phyloP scores from a whole-genome alignment of 2,797 vertebrate species.

The Schizopygopsis malacanthus region DNA sequence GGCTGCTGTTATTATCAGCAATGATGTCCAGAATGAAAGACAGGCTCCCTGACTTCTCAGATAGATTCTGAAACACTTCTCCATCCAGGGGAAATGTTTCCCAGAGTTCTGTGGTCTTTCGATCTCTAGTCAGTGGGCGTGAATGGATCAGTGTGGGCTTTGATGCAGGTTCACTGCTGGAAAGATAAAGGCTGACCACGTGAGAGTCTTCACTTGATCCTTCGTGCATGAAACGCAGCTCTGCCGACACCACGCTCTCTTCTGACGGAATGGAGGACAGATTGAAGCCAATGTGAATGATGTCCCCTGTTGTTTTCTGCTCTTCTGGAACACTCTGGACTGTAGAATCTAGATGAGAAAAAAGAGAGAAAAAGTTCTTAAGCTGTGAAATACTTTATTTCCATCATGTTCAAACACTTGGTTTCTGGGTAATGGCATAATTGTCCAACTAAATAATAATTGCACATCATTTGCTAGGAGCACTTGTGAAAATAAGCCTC shows the following conservation, averaged over 20 bases:
- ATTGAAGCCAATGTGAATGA: conserved; percentile 79
- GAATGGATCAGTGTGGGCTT: conserved; percentile 75
- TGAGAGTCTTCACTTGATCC: conserved; percentile 64
- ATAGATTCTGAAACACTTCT: conserved; percentile 71
- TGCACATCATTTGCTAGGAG: conserved; percentile 50
- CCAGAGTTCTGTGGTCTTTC: conserved; percentile 69
- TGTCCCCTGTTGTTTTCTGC: conserved; percentile 53
- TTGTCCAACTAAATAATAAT: conserved; percentile 52
- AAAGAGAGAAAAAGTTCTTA: conserved; percentile 38
- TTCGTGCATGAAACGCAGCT: conserved; percentile 77
- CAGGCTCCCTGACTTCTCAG: conserved; percentile 65
- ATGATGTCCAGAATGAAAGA: conserved; percentile 77
- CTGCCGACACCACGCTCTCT: conserved; percentile 82
- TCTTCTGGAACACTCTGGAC: conserved; percentile 55
- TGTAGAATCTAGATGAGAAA: conserved; percentile 59
- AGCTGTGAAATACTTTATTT: conserved; percentile 38
- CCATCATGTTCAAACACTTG: conserved; percentile 32
- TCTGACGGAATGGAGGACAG: conserved; percentile 81
- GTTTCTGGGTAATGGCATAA: conserved; percentile 45
- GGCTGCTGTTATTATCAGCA: conserved; percentile 73
- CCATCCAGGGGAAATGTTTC: conserved; percentile 78
- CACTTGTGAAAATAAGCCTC: conserved; percentile 41
- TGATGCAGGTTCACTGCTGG: conserved; percentile 62
- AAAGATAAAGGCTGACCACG: conserved; percentile 78
- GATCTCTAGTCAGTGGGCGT: conserved; percentile 66